These are phyloP conservation scores for Jordanella pulchra DNA, from an alignment of 2,797 vertebrate genomes.

Conservation along the genomic window DNA sequence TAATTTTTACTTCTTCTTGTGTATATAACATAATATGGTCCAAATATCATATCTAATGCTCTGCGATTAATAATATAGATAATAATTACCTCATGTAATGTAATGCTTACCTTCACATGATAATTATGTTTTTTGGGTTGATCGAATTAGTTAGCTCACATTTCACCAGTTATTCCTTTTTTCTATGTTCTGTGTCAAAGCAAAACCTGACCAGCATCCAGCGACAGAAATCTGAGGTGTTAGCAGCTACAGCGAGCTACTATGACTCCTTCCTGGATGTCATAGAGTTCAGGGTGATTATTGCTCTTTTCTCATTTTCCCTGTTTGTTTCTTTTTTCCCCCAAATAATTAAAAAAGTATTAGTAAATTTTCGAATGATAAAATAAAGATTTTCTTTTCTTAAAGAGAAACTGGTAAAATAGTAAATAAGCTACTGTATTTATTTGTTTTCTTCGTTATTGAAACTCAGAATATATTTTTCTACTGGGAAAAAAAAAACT, in stretches of 20 bases:
- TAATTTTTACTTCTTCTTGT: background rate
- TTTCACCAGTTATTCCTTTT: background rate
- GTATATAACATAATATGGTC: background rate
- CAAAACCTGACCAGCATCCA: slow-evolving; percentile 88
- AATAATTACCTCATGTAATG: background rate
- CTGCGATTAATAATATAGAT: background rate
- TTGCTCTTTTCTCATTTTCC: background rate
- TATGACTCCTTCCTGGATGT: slow-evolving; percentile 94
- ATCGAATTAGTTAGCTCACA: background rate
- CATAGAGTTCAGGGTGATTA: slow-evolving; percentile 92
- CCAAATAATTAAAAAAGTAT: too few relatives aligned
- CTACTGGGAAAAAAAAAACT: background rate
- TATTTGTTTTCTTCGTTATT: too few relatives aligned
- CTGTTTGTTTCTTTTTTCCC: background rate
- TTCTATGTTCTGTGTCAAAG: slow-evolving; percentile 66
- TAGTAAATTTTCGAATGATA: background rate
- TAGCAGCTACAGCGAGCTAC: slow-evolving; percentile 77
- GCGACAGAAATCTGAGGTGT: slow-evolving; percentile 86
- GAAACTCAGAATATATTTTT: too few relatives aligned
- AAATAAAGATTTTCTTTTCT: background rate
- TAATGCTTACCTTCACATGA: background rate
- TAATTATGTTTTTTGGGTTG: background rate
- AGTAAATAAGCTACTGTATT: background rate
- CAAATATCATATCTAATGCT: too few relatives aligned
- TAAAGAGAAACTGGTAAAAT: background rate